Base-by-base conservation (phyloP, 2,113 vertebrate species). In the Callipepla squamata region DNA sequence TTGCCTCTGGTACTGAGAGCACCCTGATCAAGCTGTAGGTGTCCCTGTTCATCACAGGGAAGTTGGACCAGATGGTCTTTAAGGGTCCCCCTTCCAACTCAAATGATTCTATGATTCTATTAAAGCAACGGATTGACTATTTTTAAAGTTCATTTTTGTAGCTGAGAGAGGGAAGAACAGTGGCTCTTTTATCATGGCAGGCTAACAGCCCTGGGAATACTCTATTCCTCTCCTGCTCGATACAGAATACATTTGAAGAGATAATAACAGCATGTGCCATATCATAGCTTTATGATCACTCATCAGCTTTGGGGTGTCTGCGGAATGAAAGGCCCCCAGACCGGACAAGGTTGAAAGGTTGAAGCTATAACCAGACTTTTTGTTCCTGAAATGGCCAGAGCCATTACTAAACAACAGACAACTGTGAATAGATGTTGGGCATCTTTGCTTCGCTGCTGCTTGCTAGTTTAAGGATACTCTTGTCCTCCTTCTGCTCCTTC, bases 401-500 rank as follows among this genome's bases (percentile, higher is more conserved):
- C 92, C 92, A 85, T 96, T 21, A n/a, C 86, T 73, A 69, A 82
- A 88, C 90, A 94, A 96, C 94, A 90, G 75, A 90, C 85, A 93
- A 58, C 6, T 74, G 87, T 93, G 92, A 70, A 93, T 96, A 95
- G 92, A 96, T 95, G 93, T 92, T 89, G 94, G 91, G 42, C 36
- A 97, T 95, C 94, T 66, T 94, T 78, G 88, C 90, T 96, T 96
- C 96, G 86, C 68, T 68, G 95, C 53, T 84, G 87, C 74, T 96
- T 70, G 78, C 74, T 21, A 78, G 89, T 93, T 96, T 95, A 58
- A 88, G 36, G 95, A 93, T 96, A 95, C 72, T n/a, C 86, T 95
- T 92, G 96, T 95, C 94, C 94, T 97, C 96, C 96, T 95, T 97
- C 93, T 94, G 92, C 95, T 95, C 96, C 32, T 80, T 85, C 93